Evolutionary conservation across 2,113 vertebrate species (phyloP).

Genomic region (Channa maculata): DNA sequence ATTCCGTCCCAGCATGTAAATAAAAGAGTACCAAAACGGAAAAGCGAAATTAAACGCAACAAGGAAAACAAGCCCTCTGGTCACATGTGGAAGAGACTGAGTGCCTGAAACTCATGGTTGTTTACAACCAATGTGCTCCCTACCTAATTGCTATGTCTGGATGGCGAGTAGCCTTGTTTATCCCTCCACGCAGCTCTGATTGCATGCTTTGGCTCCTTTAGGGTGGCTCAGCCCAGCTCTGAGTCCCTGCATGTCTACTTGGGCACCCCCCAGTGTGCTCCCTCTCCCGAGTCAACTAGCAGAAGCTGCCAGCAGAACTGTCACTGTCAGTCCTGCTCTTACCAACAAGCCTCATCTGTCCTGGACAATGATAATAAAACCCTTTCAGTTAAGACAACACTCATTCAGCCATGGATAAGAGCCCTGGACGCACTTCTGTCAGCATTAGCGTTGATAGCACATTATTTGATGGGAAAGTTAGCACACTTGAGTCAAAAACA

Average conservation of each 20-base stretch:
- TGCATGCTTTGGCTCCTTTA: conserved; percentile 75
- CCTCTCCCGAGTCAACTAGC: conserved; percentile 39
- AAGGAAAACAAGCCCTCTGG: conserved; percentile 37
- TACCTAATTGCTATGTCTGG: conserved; percentile 76
- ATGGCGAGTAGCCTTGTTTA: conserved; percentile 71
- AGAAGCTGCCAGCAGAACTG: conserved; percentile 50
- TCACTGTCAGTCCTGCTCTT: conserved; percentile 44
- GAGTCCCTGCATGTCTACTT: conserved; percentile 45
- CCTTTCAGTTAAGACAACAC: conserved; percentile 7
- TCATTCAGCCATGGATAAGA: conserved; percentile 28
- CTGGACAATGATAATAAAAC: conserved; percentile 40
- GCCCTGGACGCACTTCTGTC: conserved; percentile 44
- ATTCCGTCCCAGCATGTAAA: conserved; percentile 45
- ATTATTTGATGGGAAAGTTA: conserved; percentile 23
- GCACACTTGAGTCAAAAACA: background rate
- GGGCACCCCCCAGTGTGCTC: conserved; percentile 47
- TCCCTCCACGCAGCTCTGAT: conserved; percentile 60
- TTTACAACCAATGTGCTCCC: conserved; percentile 61
- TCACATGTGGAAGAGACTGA: conserved; percentile 28
- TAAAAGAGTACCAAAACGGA: conserved; percentile 41
- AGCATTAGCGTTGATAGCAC: conserved; percentile 7
- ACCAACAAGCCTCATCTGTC: conserved; percentile 47
- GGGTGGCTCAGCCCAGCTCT: conserved; percentile 61
- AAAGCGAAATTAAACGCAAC: conserved; percentile 27
- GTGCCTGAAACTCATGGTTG: conserved; percentile 57